These are phyloP conservation scores for Coleophora deauratella DNA, from an alignment of 2,888 invertebrate genomes.

Conservation along the genomic window DNA sequence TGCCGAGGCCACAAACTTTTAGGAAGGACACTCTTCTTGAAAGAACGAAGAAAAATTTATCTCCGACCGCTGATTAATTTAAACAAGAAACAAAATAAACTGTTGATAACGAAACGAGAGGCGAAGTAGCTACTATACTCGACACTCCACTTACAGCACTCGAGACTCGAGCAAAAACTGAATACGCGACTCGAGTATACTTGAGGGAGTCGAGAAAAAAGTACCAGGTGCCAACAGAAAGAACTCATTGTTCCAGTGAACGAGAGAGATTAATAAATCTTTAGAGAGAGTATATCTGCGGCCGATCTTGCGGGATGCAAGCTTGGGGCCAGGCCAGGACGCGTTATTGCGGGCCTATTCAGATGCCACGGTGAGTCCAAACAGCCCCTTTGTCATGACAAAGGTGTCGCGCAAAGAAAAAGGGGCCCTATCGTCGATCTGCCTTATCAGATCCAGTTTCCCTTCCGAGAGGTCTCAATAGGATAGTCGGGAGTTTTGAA, in stretches of 20 bases:
- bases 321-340: conserved; percentile 62
- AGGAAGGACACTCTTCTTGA: conserved; percentile 33
- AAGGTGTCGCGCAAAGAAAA: conserved; percentile 73
- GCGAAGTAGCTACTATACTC: conserved; percentile 37
- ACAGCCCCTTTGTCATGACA: conserved; percentile 72
- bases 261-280: conserved; percentile 72
- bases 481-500: conserved; percentile 64
- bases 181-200: conserved; percentile 49
- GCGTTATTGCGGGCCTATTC: conserved; percentile 72
- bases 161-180: conserved; percentile 50
- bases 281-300: conserved; percentile 65
- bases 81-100: conserved; percentile 1
- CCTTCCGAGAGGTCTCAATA: conserved; percentile 72
- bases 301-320: conserved; percentile 69
- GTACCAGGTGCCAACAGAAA: conserved; percentile 68
- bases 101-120: conserved; percentile 10
- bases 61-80: conserved; percentile 21
- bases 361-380: conserved; percentile 69
- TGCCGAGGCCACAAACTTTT: conserved; percentile 37
- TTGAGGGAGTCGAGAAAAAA: conserved; percentile 54
- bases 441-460: conserved; percentile 70
- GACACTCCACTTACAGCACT: conserved; percentile 44
- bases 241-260: conserved; percentile 66
- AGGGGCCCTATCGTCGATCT: conserved; percentile 70
- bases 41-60: conserved; percentile 14